Base-by-base conservation (phyloP, 2,888 invertebrate species). In the Artemia sinica region DNA sequence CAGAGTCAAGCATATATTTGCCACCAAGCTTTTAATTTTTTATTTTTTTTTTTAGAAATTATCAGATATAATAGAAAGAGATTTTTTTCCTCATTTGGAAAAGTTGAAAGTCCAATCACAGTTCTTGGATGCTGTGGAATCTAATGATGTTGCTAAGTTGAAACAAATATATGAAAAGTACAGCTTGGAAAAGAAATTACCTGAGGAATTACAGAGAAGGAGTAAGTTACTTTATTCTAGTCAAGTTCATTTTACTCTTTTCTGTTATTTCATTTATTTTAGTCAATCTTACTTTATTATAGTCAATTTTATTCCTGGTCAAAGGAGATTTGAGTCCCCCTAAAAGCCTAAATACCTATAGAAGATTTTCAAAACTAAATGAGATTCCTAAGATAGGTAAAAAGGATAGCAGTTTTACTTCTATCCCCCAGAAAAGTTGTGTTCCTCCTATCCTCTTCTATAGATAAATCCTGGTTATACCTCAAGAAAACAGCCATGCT, bases 51-150 rank as follows among this genome's bases (percentile, higher is more conserved):
- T 80, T 52, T 78, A 89, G 85, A 87, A 88, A 76, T 85, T 98
- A 77, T 89, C 91, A 48, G 89, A 89, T 77, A 97, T 98, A 68
- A 96, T 98, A 73, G 91, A 96, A 76, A 84, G 95, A 73, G 97
- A 98, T 76, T 98, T 95, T 77, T 98, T 92, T 76, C 98, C 98
- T 0, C 95, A 97, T 77, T 79, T 98, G 72, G 89, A 91, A 72
- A 93, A 90, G 76, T 78, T 97, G 50, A 87, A 88, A 74, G 93
- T 92, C 0, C 93, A 95, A 76, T 89, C 90, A 78, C 91, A 91
- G 71, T 96, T 91, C 76, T 79, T 95, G 66, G 92, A 94, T 73
- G 97, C 97, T 0, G 80, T 91, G 66, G 89, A 92, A 74, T 86
- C 85, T 70, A 95, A 96, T 76, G 94, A 97, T 76, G 84, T 88